These are phyloP conservation scores for Allophyes oxyacanthae DNA, from an alignment of 2,888 invertebrate genomes.

Conservation along the genomic window DNA sequence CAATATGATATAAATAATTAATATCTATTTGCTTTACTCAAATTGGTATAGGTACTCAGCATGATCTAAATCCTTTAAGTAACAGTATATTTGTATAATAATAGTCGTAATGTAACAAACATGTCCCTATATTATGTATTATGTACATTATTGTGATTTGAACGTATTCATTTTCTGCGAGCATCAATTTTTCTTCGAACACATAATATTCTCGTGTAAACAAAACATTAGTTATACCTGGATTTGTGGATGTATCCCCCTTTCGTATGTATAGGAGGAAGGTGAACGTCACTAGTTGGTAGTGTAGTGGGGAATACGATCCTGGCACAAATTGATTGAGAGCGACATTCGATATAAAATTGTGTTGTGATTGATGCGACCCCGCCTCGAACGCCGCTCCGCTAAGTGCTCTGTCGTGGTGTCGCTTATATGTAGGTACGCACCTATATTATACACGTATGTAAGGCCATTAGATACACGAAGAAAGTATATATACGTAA, in stretches of 20 bases:
- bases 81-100: not conserved
- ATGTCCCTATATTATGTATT: too few species aligned
- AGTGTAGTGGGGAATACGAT: slow-evolving; percentile 83
- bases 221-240: slow-evolving; percentile 54
- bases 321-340: slow-evolving; percentile 88
- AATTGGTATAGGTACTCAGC: not conserved
- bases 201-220: slow-evolving; percentile 43
- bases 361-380: slow-evolving; percentile 89
- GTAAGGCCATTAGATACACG: slow-evolving; percentile 65
- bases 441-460: slow-evolving; percentile 58
- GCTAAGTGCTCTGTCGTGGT: slow-evolving; percentile 87
- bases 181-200: slow-evolving; percentile 24
- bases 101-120: not conserved
- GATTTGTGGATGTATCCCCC: slow-evolving; percentile 48
- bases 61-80: not conserved
- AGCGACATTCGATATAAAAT: slow-evolving; percentile 90
- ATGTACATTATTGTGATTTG: slow-evolving; percentile 7
- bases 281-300: slow-evolving; percentile 67
- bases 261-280: slow-evolving; percentile 61
- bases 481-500: slow-evolving; percentile 43
- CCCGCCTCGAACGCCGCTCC: slow-evolving; percentile 78
- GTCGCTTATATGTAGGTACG: slow-evolving; percentile 71
- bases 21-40: not conserved
- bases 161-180: slow-evolving; percentile 13
- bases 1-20: not conserved